Evolutionary conservation across 92 coral and sea anemone species (phyloP).

Genomic region (Palythoa grandis): DNA sequence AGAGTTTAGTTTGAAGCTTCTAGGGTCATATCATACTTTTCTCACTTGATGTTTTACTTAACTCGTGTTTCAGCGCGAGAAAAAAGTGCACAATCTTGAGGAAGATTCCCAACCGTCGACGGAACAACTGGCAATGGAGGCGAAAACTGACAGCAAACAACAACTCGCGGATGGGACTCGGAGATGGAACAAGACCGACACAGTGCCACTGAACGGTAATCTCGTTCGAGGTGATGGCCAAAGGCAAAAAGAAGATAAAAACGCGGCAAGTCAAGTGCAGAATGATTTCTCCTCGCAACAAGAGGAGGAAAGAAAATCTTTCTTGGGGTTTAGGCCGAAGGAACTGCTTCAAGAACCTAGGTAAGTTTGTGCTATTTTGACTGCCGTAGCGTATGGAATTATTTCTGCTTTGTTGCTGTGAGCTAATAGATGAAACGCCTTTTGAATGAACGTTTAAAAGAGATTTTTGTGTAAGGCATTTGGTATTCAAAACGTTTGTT

Average conservation of each 20-base stretch:
- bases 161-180: neutral
- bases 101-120: neutral
- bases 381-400: neutral
- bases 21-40: neutral
- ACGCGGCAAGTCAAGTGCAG: neutral
- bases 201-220: neutral
- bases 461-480: neutral
- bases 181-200: slow-evolving; percentile 11
- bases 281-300: slow-evolving; percentile 10
- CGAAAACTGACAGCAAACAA: neutral
- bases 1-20: neutral
- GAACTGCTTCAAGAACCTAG: slow-evolving; percentile 10
- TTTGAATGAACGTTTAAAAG: neutral
- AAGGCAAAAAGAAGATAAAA: neutral
- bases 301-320: neutral
- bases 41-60: neutral
- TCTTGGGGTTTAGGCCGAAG: neutral
- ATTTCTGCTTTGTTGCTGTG: neutral
- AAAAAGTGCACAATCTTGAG: neutral
- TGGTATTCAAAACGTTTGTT: neutral
- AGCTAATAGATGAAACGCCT: neutral
- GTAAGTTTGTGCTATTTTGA: neutral
- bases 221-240: slow-evolving; percentile 1
- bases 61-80: slow-evolving; percentile 31
- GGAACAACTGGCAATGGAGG: neutral